These are phyloP conservation scores for Serripes groenlandicus DNA, from an alignment of 2,888 invertebrate genomes.

Conservation along the genomic window DNA sequence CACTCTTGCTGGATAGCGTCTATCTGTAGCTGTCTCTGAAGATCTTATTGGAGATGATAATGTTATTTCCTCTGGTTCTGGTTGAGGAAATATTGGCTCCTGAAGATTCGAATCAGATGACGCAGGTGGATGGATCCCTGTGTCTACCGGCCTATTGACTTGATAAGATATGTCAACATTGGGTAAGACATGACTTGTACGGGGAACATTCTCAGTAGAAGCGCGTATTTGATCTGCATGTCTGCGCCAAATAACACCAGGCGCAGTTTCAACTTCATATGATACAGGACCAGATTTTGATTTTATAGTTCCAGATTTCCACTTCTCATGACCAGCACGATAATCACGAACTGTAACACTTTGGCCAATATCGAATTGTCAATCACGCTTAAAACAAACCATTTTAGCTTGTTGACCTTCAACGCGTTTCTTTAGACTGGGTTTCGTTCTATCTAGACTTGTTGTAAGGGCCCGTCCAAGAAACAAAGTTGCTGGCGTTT, in stretches of 20 bases:
- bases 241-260: constrained; percentile 39
- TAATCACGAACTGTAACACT: constrained; percentile 42
- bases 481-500: constrained; percentile 36
- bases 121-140: neutral
- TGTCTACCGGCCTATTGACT: neutral
- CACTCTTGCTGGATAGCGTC: neutral
- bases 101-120: neutral
- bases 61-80: no score
- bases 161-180: neutral
- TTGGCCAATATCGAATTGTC: constrained; percentile 32
- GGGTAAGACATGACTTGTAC: neutral
- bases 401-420: constrained; percentile 36
- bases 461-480: constrained; percentile 61
- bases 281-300: constrained; percentile 52
- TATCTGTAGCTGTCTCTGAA: neutral
- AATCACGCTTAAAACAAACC: constrained; percentile 20
- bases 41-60: neutral
- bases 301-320: constrained; percentile 25
- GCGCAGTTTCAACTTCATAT: constrained; percentile 46
- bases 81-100: no score
- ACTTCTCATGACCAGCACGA: constrained; percentile 11
- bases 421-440: constrained; percentile 9
- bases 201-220: neutral
- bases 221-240: constrained; percentile 37
- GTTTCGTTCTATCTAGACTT: constrained; percentile 23